Evolutionary conservation across 1,140 invertebrate species (phyloP).

Genomic region (Lepidostoma basale): DNA sequence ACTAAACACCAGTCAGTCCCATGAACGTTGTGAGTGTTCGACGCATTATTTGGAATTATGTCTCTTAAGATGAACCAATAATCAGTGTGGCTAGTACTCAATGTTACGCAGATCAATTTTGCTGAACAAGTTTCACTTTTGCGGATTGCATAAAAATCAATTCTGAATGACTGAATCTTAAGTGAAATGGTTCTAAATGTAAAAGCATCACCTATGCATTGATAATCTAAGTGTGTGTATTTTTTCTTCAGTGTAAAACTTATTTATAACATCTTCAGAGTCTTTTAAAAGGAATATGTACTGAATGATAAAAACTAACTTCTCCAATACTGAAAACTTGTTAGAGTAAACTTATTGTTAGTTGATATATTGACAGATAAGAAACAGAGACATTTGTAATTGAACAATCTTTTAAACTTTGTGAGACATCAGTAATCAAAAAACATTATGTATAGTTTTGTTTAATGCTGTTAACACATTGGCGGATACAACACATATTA

Average conservation of each 20-base stretch:
- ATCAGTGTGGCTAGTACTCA: not conserved
- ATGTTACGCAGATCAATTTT: not conserved
- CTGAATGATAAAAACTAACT: not conserved
- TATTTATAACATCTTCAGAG: conserved; percentile 4
- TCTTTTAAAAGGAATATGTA: conserved; percentile 16
- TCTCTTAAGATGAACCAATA: conserved; percentile 16
- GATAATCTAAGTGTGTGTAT: conserved; percentile 33
- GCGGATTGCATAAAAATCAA: not conserved
- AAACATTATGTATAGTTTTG: too few species aligned
- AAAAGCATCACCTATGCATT: conserved; percentile 23
- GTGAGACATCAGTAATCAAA: too few species aligned
- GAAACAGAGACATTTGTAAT: too few species aligned
- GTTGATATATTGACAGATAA: too few species aligned
- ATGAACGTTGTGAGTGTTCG: conserved; percentile 23
- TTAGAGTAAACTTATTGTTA: too few species aligned
- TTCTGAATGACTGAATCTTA: conserved; percentile 13
- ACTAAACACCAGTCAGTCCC: too few species aligned
- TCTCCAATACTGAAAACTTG: not conserved
- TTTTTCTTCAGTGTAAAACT: conserved; percentile 20
- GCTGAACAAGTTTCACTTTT: not conserved
- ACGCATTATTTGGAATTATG: conserved; percentile 24
- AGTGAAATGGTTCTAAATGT: conserved; percentile 29
- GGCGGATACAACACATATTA: too few species aligned
- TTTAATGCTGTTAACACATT: too few species aligned
- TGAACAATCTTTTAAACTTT: too few species aligned